Percentiles rank a stretch among this genome's conserved stretches.
phyloP scores from a whole-genome alignment of 1,140 invertebrate genomes.

The Drosophila fuyamai region DNA sequence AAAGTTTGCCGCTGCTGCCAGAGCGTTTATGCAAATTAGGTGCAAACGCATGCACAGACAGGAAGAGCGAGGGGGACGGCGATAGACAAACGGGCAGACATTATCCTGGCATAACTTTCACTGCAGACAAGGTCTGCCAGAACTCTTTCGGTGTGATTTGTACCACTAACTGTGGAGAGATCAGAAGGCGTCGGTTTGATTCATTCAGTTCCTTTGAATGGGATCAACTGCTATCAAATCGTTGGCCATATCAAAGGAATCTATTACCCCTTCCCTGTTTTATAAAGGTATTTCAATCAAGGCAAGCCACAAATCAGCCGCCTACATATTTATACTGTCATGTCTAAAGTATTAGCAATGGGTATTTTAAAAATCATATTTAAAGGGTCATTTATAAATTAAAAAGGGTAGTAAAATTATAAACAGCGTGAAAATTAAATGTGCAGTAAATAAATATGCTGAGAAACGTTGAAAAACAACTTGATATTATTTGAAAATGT shows the following conservation, averaged over 20 bases:
- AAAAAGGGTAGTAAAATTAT: not conserved
- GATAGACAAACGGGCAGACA: slow-evolving; percentile 73
- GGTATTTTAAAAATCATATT: not conserved
- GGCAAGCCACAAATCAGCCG: slow-evolving; percentile 52
- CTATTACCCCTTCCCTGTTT: slow-evolving; percentile 27
- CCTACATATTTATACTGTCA: not conserved
- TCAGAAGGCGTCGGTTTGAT: slow-evolving; percentile 8
- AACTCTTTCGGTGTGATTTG: slow-evolving; percentile 63
- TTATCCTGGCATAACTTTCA: slow-evolving; percentile 80
- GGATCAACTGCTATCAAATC: slow-evolving; percentile 36
- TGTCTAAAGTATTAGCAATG: not conserved
- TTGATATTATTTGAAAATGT: no score
- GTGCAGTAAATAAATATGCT: no score
- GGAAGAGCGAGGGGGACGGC: slow-evolving; percentile 21
- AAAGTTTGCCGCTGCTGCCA: slow-evolving; percentile 75
- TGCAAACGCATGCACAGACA: slow-evolving; percentile 76
- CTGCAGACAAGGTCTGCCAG: slow-evolving; percentile 55
- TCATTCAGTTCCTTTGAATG: slow-evolving; percentile 5
- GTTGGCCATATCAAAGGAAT: slow-evolving; percentile 30
- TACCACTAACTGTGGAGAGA: slow-evolving; percentile 33
- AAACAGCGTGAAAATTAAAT: no score
- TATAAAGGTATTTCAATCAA: slow-evolving; percentile 47
- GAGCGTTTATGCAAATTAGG: slow-evolving; percentile 81
- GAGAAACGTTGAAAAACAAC: no score
- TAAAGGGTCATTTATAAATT: not conserved